Percentiles rank a stretch among this genome's conserved stretches.
These are phyloP conservation scores for Danaus melanippus DNA, from an alignment of 1,140 invertebrate genomes.

Conservation along the genomic window DNA sequence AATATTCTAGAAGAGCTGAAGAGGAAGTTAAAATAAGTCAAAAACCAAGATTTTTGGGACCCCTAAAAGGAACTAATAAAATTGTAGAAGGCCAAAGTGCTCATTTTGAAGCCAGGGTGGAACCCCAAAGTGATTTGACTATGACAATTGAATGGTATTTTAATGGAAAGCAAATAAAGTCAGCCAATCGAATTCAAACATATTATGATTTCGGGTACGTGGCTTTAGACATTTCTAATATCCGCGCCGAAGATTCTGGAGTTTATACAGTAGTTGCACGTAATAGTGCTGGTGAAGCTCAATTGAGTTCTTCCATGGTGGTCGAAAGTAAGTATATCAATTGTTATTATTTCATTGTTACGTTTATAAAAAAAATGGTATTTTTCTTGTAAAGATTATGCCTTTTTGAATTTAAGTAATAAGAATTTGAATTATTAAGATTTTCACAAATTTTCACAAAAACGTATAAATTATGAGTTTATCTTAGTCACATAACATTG, in stretches of 20 bases:
- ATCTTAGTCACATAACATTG: no score
- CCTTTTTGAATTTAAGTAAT: background rate
- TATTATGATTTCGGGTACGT: conserved; percentile 97
- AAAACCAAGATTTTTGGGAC: conserved; percentile 88
- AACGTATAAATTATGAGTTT: no score
- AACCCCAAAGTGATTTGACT: conserved; percentile 91
- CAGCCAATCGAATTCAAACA: conserved; percentile 90
- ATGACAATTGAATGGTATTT: conserved; percentile 94
- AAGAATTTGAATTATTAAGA: conserved; percentile 2
- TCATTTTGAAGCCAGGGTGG: conserved; percentile 95
- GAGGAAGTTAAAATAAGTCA: conserved; percentile 84
- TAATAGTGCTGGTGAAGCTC: conserved; percentile 89
- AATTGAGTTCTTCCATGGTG: conserved; percentile 84
- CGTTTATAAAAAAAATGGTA: background rate
- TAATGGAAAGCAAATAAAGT: conserved; percentile 87
- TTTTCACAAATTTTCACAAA: no score
- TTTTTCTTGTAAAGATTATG: conserved; percentile 4
- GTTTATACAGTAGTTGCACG: conserved; percentile 91
- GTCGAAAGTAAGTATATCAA: conserved; percentile 84
- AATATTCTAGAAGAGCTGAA: conserved; percentile 76
- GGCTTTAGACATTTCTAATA: conserved; percentile 92
- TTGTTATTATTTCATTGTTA: background rate
- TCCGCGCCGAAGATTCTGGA: conserved; percentile 88
- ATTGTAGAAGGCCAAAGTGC: conserved; percentile 96
- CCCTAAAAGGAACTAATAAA: conserved; percentile 91